Base-by-base conservation (phyloP, 2,113 vertebrate genomes). In the Cnemophilus loriae region DNA sequence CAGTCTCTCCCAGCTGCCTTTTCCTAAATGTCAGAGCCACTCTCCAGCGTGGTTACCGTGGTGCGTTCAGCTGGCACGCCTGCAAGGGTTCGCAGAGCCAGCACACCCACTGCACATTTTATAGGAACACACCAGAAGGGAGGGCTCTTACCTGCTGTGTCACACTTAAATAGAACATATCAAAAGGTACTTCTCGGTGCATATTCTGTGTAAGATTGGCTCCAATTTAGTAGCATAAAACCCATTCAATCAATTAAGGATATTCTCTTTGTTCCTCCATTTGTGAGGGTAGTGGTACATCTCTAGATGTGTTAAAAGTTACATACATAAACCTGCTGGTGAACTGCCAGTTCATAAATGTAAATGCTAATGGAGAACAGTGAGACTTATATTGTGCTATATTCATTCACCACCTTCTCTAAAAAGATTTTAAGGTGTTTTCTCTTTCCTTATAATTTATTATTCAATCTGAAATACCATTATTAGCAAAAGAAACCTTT, bases 21-120 rank as follows among this genome's bases (percentile, higher is more conserved):
- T 94, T 60, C 64, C 76, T 75, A 89, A 95, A 96, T 97, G 95
- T 90, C 92, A 93, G 56, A 86, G 80, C 17, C 39, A 3, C 28
- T 76, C 69, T 95, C 17, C 73, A 57, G 68, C 4, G 0, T 92
- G 76, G 96, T 97, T 96, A 15, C 96, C 86, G 87, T 90, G 96
- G 96, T 87, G 83, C 26, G 0, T 67, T 75, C 50, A 64, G 63
- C 79, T 60, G 78, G 75, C 61, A 24, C 30, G 61, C 71, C 68
- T 75, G 71, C 82, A 2, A 20, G 41, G 56, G 24, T 27, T 81
- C 85, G 6, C 79, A 52, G 41, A 63, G 59, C 67, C 90, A 68
- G 90, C 60, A 49, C 89, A 68, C 61, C 37, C 85, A 16, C 84
- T 26, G 63, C 76, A 89, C 5, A 0, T 68, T 75, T 63, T 8